Evolutionary conservation across 2,113 vertebrate species (phyloP).

Genomic region (Lepus europaeus): DNA sequence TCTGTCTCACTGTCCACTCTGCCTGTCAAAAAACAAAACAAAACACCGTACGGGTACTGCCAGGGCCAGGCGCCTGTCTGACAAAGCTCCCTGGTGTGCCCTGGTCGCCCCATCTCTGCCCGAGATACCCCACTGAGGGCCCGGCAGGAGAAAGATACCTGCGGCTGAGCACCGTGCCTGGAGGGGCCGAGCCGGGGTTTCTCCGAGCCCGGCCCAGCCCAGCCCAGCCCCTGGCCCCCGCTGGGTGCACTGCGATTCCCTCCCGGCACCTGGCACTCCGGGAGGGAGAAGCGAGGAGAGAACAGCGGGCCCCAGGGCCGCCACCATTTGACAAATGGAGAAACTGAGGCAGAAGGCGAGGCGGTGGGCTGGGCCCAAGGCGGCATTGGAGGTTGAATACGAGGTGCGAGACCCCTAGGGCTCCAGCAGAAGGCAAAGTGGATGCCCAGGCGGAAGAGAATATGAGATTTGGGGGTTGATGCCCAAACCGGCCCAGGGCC

Average conservation of each 20-base stretch:
- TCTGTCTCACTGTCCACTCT: too few relatives aligned
- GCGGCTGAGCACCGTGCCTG: neutral
- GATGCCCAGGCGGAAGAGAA: neutral
- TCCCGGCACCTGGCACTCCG: neutral
- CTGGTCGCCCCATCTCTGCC: neutral
- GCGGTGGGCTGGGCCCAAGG: neutral
- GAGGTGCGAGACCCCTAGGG: neutral
- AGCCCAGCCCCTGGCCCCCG: neutral
- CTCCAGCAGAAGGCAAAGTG: neutral
- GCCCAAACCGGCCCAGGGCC: fast-evolving
- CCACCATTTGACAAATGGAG: neutral
- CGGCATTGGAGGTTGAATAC: neutral
- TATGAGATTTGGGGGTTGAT: neutral
- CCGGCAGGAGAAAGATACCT: too few relatives aligned
- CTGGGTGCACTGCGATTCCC: neutral
- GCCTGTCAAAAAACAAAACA: neutral
- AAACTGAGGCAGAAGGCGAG: neutral
- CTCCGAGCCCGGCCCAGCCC: neutral
- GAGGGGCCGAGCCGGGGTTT: neutral
- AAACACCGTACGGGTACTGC: neutral
- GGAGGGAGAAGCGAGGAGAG: neutral
- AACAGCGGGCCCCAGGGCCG: neutral
- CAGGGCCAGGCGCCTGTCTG: neutral
- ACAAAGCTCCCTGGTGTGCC: neutral
- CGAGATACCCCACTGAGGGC: neutral